Evolutionary conservation across 2,113 vertebrate species (phyloP), one percentile per base, ranked within the genome.

Genomic region (Phyllopteryx taeniolatus): DNA sequence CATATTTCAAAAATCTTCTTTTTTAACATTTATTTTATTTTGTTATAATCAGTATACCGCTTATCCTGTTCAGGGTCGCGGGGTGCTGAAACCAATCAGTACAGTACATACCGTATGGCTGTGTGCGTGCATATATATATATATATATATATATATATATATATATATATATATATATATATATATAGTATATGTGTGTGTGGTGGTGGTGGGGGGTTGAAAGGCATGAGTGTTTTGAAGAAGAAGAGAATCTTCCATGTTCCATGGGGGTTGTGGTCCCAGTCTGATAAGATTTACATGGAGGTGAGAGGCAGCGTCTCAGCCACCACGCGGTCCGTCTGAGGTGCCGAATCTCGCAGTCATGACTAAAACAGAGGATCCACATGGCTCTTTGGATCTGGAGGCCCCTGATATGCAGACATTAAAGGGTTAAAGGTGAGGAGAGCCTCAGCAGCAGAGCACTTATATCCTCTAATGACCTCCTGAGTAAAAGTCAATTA

Each of bases 401-500:
- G 67, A 70, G 68, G 61, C 63, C 75, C 33, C 54, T 76, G 70
- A 70, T 84, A 83, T 85, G 85, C 78, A 85, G 77, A 89, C 85
- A 85, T 91, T 77, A 87, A 88, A 91, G 87, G 87, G 89, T 90
- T 90, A 90, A 91, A 84, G 79, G 81, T 87, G 83, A 81, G 54
- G 46, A 77, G 74, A 60, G 78, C 85, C 79, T 82, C 74, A 75
- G 79, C 83, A 77, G 82, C 79, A 63, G 75, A 78, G 69, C 76
- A 82, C 85, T 90, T 89, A 89, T 92, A 86, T 91, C 85, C 83
- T 86, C 85, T 90, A 92, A 91, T 92, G 83, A 91, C 87, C 89
- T 74, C 81, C 74, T 75, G 82, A 90, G 79, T 89, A 88, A 90
- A 92, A 93, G 90, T 92, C 90, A 80, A 91, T 93, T 93, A 92